Evolutionary conservation across 2,888 invertebrate genomes (phyloP), one percentile per base, ranked within the genome.

Genomic region (Leptinotarsa haldemani): DNA sequence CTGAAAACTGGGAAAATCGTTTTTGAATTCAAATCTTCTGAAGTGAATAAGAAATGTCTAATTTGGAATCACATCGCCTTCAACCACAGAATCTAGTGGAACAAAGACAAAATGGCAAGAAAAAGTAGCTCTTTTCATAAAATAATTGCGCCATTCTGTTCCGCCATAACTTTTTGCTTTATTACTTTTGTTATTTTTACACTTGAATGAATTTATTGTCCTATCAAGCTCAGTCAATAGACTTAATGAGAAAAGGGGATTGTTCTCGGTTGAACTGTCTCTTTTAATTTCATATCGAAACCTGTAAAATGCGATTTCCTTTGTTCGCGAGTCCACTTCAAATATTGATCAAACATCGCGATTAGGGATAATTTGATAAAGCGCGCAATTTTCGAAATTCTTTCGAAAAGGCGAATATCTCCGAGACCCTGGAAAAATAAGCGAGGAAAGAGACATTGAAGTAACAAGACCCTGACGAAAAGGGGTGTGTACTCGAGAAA

Each of bases 121-220:
- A 76, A 78, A 74, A 74, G 71, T 71, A 77, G 78, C 77, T 75
- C 76, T 79, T 79, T 76, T 75, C 75, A 78, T 77, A 76, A 73
- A 74, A 75, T 80, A 80, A 80, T 80, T 77, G 80, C 66, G 66
- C 77, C 20, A 80, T 80, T 80, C 77, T 78, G 74, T 77, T 64
- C 61, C 46, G 52, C 71, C 75, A 77, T 76, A 73, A 75, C 78
- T 79, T 78, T 75, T 65, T 69, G 75, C 63, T 66, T 74, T 74
- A 69, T 69, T 56, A 72, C 77, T 78, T 78, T 78, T 80, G 76
- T 78, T 78, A 75, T 80, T 80, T 79, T 80, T 77, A 76, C 80
- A 74, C 75, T 53, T 67, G 76, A 73, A 46, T 67, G 74, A 52
- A 56, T 53, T 69, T 69, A 73, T 73, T 73, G 73, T 73, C 63